Conservation (phyloP, 1,140 invertebrate genomes). For the Adoxophyes honmai region DNA sequence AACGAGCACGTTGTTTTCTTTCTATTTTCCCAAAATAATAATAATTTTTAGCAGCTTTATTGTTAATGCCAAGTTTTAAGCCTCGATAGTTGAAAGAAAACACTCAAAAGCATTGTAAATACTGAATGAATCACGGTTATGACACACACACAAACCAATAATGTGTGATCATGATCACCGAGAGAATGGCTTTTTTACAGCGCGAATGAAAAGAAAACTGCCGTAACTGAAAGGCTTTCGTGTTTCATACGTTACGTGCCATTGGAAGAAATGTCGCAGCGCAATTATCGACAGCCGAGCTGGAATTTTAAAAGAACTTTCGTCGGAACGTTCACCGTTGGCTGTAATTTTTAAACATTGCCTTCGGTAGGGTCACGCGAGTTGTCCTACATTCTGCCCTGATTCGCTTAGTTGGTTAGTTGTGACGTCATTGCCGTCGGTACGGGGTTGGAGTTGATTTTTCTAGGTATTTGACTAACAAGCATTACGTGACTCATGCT, state of each 20-base stretch:
- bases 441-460: background rate
- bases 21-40: no score
- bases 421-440: slow-evolving; percentile 24
- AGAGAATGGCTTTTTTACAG: background rate
- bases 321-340: background rate
- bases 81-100: no score
- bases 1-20: no score
- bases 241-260: slow-evolving; percentile 2
- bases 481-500: background rate
- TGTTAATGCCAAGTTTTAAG: no score
- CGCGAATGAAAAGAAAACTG: background rate
- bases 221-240: background rate
- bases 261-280: slow-evolving; percentile 13
- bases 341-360: background rate
- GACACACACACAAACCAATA: no score
- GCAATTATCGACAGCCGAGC: background rate
- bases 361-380: background rate
- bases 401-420: slow-evolving; percentile 21
- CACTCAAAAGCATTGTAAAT: no score
- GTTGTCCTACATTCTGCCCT: slow-evolving; percentile 29
- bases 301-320: slow-evolving; percentile 10
- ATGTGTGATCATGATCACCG: no score
- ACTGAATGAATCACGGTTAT: no score
- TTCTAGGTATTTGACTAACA: background rate
- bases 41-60: no score